These are phyloP conservation scores for Holcopasites calliopsidis DNA, from an alignment of 1,140 invertebrate genomes.

Conservation along the genomic window DNA sequence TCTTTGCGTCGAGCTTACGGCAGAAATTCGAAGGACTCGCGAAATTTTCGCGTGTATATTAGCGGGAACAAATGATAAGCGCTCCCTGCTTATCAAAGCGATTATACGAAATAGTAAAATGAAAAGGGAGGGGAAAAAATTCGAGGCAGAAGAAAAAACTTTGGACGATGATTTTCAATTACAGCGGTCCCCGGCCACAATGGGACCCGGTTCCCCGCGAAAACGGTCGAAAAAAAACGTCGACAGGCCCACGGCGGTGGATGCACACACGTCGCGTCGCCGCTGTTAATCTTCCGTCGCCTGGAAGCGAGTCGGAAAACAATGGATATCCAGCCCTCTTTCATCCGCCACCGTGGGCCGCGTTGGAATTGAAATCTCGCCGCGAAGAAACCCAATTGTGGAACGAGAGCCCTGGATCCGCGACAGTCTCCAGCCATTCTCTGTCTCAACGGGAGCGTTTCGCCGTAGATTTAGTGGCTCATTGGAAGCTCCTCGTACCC, in stretches of 20 bases:
- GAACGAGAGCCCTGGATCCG: slow-evolving; percentile 4
- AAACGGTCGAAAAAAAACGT: slow-evolving; percentile 45
- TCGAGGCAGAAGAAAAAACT: neutral
- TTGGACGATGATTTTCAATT: slow-evolving; percentile 42
- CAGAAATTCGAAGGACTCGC: neutral
- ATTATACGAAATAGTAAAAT: neutral
- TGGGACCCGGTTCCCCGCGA: slow-evolving; percentile 30
- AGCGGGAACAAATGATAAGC: neutral
- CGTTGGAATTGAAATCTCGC: slow-evolving; percentile 42
- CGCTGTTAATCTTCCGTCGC: slow-evolving; percentile 55
- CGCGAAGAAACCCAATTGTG: slow-evolving; percentile 48
- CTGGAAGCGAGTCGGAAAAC: slow-evolving; percentile 52
- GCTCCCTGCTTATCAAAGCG: slow-evolving; percentile 2
- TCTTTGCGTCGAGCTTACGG: neutral
- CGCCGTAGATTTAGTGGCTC: slow-evolving; percentile 2
- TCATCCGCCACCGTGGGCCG: slow-evolving; percentile 33
- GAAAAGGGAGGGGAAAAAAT: neutral
- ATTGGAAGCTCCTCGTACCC: neutral
- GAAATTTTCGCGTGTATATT: neutral
- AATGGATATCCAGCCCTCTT: slow-evolving; percentile 52
- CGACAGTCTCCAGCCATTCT: slow-evolving; percentile 8
- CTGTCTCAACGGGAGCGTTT: slow-evolving; percentile 10
- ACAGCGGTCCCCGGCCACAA: slow-evolving; percentile 35
- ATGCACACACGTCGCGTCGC: slow-evolving; percentile 38
- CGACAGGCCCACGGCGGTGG: slow-evolving; percentile 43